Base-by-base conservation (phyloP, 2,797 vertebrate species). In the Tapera naevia region DNA sequence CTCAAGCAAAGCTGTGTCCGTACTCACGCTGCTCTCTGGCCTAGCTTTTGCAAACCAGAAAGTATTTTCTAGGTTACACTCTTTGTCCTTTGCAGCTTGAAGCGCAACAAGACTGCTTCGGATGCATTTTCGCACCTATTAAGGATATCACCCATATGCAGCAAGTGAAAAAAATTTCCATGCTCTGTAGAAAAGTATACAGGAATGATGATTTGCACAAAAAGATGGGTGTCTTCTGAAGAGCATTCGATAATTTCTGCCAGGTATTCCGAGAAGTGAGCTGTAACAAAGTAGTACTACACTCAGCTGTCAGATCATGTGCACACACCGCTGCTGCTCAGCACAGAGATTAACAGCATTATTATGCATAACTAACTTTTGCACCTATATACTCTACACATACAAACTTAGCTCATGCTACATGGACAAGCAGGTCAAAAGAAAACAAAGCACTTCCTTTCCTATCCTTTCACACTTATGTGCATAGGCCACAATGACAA, bases 1-100 rank as follows among this genome's bases (percentile, higher is more conserved):
- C 33, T 54, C 5, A 6, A 5, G 30, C 25, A 12, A 12, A 19
- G 27, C 22, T 48, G 39, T 10, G 32, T 25, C 30, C 35, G 13
- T 10, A 41, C 62, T 13, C 2, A 4, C 13, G 17, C 12, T 83
- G 24, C 79, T 37, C 35, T 25, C 23, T 18, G 28, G 39, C 22
- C 30, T 11, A 39, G 18, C 25, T 66, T 56, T 13, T 60, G 28
- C 18, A 18, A 28, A 64, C 27, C 51, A 56, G 35, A 56, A 75
- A 24, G 32, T 24, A 39, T 24, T 19, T 11, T 21, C 45, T 56
- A 79, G 27, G 25, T 35, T 35, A 92, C 9, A 10, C 10, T 80
- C 33, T 30, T 56, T 13, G 27, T 19, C 41, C 60, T 0, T 0
- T 0, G 1, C 5, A 84, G 57, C n/a, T 54, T 53, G 27, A 51